phyloP scores from a whole-genome alignment of 2,888 invertebrate species.

The Aporophyla lueneburgensis region DNA sequence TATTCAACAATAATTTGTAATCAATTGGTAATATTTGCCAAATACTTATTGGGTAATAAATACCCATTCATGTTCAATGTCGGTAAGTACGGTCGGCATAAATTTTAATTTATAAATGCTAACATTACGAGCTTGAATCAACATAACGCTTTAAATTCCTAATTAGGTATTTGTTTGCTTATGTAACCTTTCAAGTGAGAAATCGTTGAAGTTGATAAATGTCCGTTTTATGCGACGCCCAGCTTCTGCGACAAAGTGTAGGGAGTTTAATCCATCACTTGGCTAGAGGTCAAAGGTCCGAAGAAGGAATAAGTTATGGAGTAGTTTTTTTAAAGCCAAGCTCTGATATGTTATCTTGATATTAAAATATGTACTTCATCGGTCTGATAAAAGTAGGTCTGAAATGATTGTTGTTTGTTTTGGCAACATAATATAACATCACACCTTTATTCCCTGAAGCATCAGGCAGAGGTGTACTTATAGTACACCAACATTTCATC shows the following conservation, averaged over 20 bases:
- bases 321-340: not conserved
- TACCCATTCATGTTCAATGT: not conserved
- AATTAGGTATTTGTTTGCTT: slow-evolving; percentile 19
- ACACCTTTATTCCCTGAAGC: no score
- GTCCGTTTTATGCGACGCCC: not conserved
- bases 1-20: slow-evolving; percentile 15
- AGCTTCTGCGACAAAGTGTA: not conserved
- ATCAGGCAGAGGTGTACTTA: no score
- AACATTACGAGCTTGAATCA: slow-evolving; percentile 26
- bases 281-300: not conserved
- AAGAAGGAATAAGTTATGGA: not conserved
- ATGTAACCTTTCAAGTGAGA: slow-evolving; percentile 26
- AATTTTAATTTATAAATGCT: slow-evolving; percentile 20
- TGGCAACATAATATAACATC: not conserved
- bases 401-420: not conserved
- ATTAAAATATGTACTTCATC: not conserved
- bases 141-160: slow-evolving; percentile 13
- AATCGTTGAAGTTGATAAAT: slow-evolving; percentile 27
- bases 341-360: not conserved
- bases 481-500: no score
- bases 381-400: not conserved
- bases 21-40: slow-evolving; percentile 9
- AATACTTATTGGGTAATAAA: not conserved
- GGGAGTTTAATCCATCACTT: slow-evolving; percentile 16
- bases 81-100: not conserved